Conservation (phyloP, 2,113 vertebrate genomes). For the Cyprinodon variegatus region DNA sequence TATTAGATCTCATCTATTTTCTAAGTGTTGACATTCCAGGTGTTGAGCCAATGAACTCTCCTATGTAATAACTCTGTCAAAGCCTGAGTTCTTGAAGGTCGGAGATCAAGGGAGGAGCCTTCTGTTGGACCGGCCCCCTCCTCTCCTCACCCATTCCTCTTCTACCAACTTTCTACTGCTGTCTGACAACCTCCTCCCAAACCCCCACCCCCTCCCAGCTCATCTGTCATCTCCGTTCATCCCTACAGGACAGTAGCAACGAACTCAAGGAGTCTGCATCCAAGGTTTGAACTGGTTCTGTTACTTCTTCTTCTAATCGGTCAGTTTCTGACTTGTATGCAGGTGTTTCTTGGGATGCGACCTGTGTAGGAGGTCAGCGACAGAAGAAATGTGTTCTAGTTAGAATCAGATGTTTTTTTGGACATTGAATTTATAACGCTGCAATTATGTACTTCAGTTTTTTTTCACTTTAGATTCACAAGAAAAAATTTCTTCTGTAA, state of each 20-base stretch:
- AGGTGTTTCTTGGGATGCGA: too few relatives aligned
- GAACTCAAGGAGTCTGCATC: conserved; percentile 97
- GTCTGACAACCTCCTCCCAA: conserved; percentile 80
- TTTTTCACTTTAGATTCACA: too few relatives aligned
- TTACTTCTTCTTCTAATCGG: conserved; percentile 15
- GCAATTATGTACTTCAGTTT: too few relatives aligned
- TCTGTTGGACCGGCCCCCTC: conserved; percentile 61
- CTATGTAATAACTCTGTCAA: conserved; percentile 77
- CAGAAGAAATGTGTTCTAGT: too few relatives aligned
- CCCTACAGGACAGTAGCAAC: conserved; percentile 99
- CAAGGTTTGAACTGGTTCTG: conserved; percentile 84
- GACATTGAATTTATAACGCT: too few relatives aligned
- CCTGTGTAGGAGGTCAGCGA: too few relatives aligned
- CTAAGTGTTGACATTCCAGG: conserved; percentile 71
- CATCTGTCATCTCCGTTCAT: conserved; percentile 99
- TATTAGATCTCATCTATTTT: conserved; percentile 43
- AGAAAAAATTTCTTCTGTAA: too few relatives aligned
- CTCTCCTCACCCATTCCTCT: conserved; percentile 29
- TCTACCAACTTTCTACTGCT: conserved; percentile 77
- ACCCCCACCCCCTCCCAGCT: conserved; percentile 85
- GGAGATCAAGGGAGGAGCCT: conserved; percentile 70
- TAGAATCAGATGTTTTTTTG: too few relatives aligned
- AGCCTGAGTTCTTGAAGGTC: conserved; percentile 77
- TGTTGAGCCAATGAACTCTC: conserved; percentile 70
- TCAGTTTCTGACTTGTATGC: neutral